Percentiles rank a stretch among this genome's conserved stretches.
These are phyloP conservation scores for Drosophila kepulauana DNA, from an alignment of 1,140 invertebrate species.

Conservation along the genomic window DNA sequence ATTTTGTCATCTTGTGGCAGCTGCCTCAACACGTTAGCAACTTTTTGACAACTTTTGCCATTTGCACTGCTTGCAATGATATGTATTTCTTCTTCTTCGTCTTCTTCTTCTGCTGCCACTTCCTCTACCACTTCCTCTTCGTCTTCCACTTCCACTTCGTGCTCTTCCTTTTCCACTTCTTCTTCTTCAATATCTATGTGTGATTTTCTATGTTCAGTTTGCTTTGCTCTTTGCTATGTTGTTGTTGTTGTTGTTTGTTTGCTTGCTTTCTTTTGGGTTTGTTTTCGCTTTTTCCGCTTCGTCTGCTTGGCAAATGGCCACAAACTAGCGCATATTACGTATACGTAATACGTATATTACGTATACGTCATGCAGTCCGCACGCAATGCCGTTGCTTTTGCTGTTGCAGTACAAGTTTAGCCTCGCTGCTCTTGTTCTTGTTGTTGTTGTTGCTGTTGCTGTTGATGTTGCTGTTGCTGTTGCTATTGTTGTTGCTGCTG, in stretches of 20 bases:
- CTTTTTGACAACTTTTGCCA: constrained; percentile 72
- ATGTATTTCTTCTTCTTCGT: constrained; percentile 35
- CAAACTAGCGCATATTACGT: constrained; percentile 64
- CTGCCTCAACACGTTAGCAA: constrained; percentile 57
- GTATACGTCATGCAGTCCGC: constrained; percentile 60
- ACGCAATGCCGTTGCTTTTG: constrained; percentile 33
- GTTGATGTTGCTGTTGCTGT: constrained; percentile 39
- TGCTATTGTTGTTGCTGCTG: neutral
- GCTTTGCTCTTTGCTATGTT: constrained; percentile 46
- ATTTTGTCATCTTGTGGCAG: constrained; percentile 69
- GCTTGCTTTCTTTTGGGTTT: constrained; percentile 27
- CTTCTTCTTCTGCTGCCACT: neutral
- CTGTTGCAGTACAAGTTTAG: constrained; percentile 48
- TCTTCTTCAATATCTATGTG: neutral
- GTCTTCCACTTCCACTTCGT: constrained; percentile 19
- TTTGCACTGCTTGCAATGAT: constrained; percentile 52
- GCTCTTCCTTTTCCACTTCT: constrained; percentile 18
- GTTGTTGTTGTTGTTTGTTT: constrained; percentile 33
- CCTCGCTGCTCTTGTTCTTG: constrained; percentile 36
- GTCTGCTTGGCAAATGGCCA: constrained; percentile 63
- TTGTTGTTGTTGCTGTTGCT: constrained; percentile 18
- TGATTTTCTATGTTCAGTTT: constrained; percentile 16
- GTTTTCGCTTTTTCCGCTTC: constrained; percentile 14
- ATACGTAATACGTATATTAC: constrained; percentile 61
- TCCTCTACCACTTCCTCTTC: too few species aligned